Evolutionary conservation across 2,797 vertebrate genomes (phyloP).

Genomic region (Scolopax bukidnonensis): DNA sequence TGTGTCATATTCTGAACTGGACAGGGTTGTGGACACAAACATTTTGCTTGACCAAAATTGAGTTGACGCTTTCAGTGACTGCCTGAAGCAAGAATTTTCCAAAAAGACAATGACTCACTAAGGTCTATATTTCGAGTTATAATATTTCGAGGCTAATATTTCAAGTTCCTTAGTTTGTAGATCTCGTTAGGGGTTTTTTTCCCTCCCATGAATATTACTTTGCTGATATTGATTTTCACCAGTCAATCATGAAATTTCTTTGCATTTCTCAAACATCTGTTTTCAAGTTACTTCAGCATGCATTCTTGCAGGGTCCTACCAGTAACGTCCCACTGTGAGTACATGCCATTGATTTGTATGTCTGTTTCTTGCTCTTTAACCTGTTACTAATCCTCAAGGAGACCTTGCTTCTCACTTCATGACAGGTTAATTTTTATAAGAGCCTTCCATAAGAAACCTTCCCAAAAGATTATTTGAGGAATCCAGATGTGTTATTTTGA

Average conservation of each 20-base stretch:
- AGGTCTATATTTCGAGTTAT: not conserved
- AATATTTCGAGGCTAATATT: not conserved
- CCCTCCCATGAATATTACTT: not conserved
- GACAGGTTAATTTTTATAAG: not conserved
- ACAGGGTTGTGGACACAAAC: not conserved
- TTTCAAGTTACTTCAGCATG: not conserved
- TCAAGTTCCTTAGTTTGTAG: not conserved
- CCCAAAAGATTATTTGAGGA: not conserved
- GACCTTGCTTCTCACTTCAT: not conserved
- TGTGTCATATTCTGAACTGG: not conserved
- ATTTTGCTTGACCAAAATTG: not conserved
- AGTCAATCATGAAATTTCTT: not conserved
- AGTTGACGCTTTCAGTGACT: not conserved
- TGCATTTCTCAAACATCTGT: not conserved
- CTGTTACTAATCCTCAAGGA: not conserved
- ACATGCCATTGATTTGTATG: not conserved
- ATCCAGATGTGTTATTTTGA: not conserved
- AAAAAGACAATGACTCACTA: not conserved
- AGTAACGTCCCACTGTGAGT: not conserved
- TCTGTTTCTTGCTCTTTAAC: not conserved
- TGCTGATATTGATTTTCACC: not conserved
- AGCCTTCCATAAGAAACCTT: not conserved
- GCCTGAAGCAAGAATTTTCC: not conserved
- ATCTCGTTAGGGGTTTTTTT: fast-evolving
- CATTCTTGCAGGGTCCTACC: not conserved